These are phyloP conservation scores for Campodea augens DNA, from an alignment of 1,140 invertebrate genomes.

Conservation along the genomic window DNA sequence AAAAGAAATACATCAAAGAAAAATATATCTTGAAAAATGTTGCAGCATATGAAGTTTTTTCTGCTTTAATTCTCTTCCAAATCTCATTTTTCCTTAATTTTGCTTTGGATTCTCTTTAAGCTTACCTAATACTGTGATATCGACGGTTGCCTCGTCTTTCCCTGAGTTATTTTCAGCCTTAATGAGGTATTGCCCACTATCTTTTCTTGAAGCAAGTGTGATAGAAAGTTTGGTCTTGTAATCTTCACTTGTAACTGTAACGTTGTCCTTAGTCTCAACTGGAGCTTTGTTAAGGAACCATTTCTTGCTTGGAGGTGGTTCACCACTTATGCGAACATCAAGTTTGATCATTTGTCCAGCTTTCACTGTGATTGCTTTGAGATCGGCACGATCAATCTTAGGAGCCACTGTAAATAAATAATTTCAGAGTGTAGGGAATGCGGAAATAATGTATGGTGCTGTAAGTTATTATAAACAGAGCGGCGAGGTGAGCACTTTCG, in stretches of 20 bases:
- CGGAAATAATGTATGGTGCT: too few species aligned
- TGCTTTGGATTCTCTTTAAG: constrained; percentile 5
- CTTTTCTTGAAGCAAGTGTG: constrained; percentile 46
- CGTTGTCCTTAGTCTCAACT: constrained; percentile 38
- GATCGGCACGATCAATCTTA: constrained; percentile 72
- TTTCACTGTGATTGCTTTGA: constrained; percentile 70
- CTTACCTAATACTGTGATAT: constrained; percentile 55
- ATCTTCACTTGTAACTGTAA: constrained; percentile 65
- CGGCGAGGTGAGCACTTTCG: too few species aligned
- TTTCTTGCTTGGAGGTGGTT: constrained; percentile 64
- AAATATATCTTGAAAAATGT: too few species aligned
- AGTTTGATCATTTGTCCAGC: constrained; percentile 66
- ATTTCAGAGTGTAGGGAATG: not conserved
- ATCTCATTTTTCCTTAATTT: constrained; percentile 4
- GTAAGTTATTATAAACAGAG: too few species aligned
- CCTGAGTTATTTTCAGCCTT: constrained; percentile 84
- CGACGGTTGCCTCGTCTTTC: constrained; percentile 73
- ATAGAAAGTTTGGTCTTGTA: constrained; percentile 68
- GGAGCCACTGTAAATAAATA: constrained; percentile 42
- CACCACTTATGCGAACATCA: constrained; percentile 74
- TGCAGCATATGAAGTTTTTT: not conserved
- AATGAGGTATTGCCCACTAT: constrained; percentile 66
- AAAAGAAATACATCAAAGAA: constrained; percentile 1
- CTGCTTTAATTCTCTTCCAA: not conserved
- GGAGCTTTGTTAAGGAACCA: constrained; percentile 70